These are phyloP conservation scores for Nomada ferruginata DNA, from an alignment of 2,888 invertebrate genomes.

Conservation along the genomic window DNA sequence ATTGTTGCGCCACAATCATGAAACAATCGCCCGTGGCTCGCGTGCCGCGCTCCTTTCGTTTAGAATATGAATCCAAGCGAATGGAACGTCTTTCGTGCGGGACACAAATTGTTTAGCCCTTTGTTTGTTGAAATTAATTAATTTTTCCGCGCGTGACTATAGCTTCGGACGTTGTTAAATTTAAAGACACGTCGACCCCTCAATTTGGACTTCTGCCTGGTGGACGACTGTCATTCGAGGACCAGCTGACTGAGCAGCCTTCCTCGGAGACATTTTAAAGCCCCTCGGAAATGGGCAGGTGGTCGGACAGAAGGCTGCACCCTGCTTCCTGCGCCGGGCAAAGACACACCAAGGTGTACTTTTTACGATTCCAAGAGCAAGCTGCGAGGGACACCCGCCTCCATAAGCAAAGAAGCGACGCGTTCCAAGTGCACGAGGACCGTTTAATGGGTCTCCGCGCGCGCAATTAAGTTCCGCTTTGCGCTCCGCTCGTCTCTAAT, in stretches of 20 bases:
- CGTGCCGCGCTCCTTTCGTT: conserved; percentile 54
- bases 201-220: not conserved
- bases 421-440: conserved; percentile 25
- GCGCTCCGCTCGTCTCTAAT: conserved; percentile 74
- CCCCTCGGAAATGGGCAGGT: conserved; percentile 29
- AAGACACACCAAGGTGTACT: not conserved
- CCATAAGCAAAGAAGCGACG: conserved; percentile 23
- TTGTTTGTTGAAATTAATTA: no score
- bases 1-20: conserved; percentile 57
- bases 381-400: not conserved
- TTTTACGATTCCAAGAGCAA: conserved; percentile 30
- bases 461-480: conserved; percentile 79
- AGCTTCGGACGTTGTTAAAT: no score
- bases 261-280: conserved; percentile 3
- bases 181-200: no score
- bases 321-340: conserved; percentile 25
- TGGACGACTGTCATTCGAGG: not conserved
- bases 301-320: conserved; percentile 28
- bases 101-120: no score
- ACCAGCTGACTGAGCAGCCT: conserved; percentile 9
- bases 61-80: conserved; percentile 9
- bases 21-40: conserved; percentile 57
- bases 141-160: no score
- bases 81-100: no score
- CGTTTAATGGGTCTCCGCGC: conserved; percentile 42